A percentile compares a stretch with the other conserved stretches of the same genome.
These are phyloP conservation scores for Pandemis corylana DNA, from an alignment of 2,888 invertebrate species.

Conservation along the genomic window DNA sequence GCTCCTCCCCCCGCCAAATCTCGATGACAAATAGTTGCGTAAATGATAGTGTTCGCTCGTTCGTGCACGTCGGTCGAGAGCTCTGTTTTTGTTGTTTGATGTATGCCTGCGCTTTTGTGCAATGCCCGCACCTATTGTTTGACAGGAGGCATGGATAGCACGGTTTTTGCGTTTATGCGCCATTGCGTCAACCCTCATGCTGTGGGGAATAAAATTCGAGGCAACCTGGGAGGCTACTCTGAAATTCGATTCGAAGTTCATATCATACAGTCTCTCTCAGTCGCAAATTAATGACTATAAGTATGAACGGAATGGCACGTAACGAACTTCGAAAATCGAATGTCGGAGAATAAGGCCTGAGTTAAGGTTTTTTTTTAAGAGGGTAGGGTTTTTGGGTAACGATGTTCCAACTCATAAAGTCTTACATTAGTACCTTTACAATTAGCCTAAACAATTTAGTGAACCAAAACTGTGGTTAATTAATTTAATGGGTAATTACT, in stretches of 20 bases:
- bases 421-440: neutral
- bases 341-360: neutral
- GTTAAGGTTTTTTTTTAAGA: neutral
- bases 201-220: slow-evolving; percentile 27
- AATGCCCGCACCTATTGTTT: slow-evolving; percentile 65
- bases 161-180: slow-evolving; percentile 61
- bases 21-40: slow-evolving; percentile 83
- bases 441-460: no score
- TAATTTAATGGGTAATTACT: no score
- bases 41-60: slow-evolving; percentile 81
- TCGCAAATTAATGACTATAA: no score
- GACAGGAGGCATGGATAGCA: slow-evolving; percentile 52
- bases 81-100: slow-evolving; percentile 82
- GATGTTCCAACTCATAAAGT: neutral
- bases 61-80: slow-evolving; percentile 60
- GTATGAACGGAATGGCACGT: no score
- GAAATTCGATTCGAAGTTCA: neutral
- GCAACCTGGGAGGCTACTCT: slow-evolving; percentile 1
- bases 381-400: neutral
- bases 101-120: slow-evolving; percentile 73
- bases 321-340: no score
- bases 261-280: no score
- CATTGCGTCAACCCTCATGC: slow-evolving; percentile 51
- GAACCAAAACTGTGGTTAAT: no score
- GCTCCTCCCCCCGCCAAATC: slow-evolving; percentile 65